Percentiles rank a stretch among this genome's conserved stretches.
Conservation (phyloP, 2,797 vertebrate genomes). For the Octomys mimax region DNA sequence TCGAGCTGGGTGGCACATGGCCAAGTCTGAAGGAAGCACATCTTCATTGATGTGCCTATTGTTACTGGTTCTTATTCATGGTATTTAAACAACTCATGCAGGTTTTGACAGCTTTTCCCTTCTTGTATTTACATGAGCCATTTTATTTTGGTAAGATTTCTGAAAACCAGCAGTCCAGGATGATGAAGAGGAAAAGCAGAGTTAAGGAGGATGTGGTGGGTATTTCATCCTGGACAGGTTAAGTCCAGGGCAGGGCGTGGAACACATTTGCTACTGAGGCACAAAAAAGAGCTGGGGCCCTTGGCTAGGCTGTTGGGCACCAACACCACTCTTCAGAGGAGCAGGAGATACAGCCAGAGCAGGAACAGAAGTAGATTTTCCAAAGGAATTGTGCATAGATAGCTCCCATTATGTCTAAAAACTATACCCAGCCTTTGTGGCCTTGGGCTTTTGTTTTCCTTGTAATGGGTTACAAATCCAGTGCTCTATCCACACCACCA, state of each 20-base stretch:
- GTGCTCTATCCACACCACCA: conserved; percentile 66
- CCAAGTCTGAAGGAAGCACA: conserved; percentile 89
- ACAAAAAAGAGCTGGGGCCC: neutral
- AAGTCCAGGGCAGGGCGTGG: neutral
- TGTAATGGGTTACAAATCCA: conserved; percentile 80
- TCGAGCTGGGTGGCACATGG: conserved; percentile 89
- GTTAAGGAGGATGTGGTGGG: neutral
- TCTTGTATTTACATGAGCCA: conserved; percentile 81
- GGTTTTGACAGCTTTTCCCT: conserved; percentile 87
- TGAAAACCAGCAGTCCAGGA: conserved; percentile 32
- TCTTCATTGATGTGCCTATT: conserved; percentile 90
- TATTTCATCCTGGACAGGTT: neutral
- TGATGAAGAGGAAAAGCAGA: conserved; percentile 61
- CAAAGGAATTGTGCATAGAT: conserved; percentile 72
- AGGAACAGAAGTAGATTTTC: conserved; percentile 70
- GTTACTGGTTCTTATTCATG: conserved; percentile 87
- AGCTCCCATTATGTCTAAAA: conserved; percentile 83
- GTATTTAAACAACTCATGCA: conserved; percentile 88
- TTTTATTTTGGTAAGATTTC: conserved; percentile 77
- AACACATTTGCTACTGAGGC: neutral
- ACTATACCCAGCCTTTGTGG: conserved; percentile 69
- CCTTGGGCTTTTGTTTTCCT: conserved; percentile 82
- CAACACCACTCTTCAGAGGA: conserved; percentile 19
- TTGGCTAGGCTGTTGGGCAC: conserved; percentile 46
- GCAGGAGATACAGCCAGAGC: conserved; percentile 29